Evolutionary conservation across 2,113 vertebrate genomes (phyloP).

Genomic region (Dasyprocta punctata): DNA sequence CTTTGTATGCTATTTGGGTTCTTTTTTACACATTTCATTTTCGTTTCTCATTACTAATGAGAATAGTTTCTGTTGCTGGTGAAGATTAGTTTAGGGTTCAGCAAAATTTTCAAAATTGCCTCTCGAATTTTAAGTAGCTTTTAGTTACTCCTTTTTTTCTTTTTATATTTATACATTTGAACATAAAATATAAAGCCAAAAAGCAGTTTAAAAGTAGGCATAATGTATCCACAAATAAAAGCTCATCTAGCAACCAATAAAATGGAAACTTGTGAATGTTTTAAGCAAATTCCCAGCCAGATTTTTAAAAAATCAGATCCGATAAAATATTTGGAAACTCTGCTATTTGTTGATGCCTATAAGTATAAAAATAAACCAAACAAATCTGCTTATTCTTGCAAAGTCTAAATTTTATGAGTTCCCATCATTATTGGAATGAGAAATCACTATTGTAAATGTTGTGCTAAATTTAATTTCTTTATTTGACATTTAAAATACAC

Average conservation of each 20-base stretch:
- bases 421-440: slow-evolving; percentile 57
- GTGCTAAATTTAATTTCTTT: slow-evolving; percentile 65
- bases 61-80: slow-evolving; percentile 27
- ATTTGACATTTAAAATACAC: slow-evolving; percentile 63
- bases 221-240: slow-evolving; percentile 69
- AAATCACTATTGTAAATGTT: slow-evolving; percentile 61
- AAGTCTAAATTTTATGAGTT: slow-evolving; percentile 60
- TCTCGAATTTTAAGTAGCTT: slow-evolving; percentile 49
- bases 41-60: not conserved
- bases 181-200: slow-evolving; percentile 52
- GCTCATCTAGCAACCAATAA: slow-evolving; percentile 62
- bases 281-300: slow-evolving; percentile 61
- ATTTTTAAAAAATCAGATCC: slow-evolving; percentile 54
- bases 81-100: not conserved
- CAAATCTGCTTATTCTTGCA: slow-evolving; percentile 65
- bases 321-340: slow-evolving; percentile 76
- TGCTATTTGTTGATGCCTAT: slow-evolving; percentile 69
- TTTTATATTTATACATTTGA: slow-evolving; percentile 42
- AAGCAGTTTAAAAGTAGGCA: slow-evolving; percentile 59
- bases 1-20: not conserved
- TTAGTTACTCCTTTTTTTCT: slow-evolving; percentile 9
- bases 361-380: slow-evolving; percentile 76
- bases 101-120: slow-evolving; percentile 50
- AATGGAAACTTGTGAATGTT: slow-evolving; percentile 63
- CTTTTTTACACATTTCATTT: not conserved